A percentile compares a stretch with the other conserved stretches of the same genome.
Evolutionary conservation across 2,888 invertebrate genomes (phyloP).

Genomic region (Boloria euphrosyne): DNA sequence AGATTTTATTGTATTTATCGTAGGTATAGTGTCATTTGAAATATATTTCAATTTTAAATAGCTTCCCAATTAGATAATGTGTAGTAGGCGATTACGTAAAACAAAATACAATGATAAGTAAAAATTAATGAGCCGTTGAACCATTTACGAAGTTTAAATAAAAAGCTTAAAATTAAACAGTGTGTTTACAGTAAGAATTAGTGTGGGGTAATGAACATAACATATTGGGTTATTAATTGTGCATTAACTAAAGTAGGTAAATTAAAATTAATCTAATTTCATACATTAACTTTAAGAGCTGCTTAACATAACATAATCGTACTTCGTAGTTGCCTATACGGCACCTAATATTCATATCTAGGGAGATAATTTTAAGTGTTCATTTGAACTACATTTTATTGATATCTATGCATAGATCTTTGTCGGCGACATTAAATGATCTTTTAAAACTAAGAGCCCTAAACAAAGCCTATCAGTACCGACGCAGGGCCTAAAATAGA

Average conservation of each 20-base stretch:
- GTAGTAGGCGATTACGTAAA: slow-evolving; percentile 78
- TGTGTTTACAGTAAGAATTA: slow-evolving; percentile 51
- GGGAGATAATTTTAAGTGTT: slow-evolving; percentile 53
- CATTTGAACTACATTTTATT: slow-evolving; percentile 51
- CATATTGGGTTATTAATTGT: slow-evolving; percentile 69
- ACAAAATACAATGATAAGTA: slow-evolving; percentile 62
- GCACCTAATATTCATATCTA: slow-evolving; percentile 53
- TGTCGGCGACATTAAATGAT: slow-evolving; percentile 34
- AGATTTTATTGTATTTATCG: slow-evolving; percentile 77
- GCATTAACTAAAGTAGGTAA: slow-evolving; percentile 72
- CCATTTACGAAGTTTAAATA: slow-evolving; percentile 43
- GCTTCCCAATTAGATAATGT: slow-evolving; percentile 74
- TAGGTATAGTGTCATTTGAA: slow-evolving; percentile 79
- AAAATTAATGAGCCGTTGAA: slow-evolving; percentile 47
- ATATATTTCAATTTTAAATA: slow-evolving; percentile 72
- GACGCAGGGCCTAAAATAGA: slow-evolving; percentile 37
- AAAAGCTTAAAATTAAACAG: slow-evolving; percentile 50
- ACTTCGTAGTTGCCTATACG: slow-evolving; percentile 49
- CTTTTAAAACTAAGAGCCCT: slow-evolving; percentile 30
- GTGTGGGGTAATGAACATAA: slow-evolving; percentile 55
- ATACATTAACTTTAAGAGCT: slow-evolving; percentile 74
- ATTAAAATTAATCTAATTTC: slow-evolving; percentile 65
- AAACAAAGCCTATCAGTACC: slow-evolving; percentile 43
- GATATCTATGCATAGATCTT: slow-evolving; percentile 41
- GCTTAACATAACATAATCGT: slow-evolving; percentile 65